Base-by-base conservation (phyloP, 2,797 vertebrate genomes). In the Podarcis lilfordi region DNA sequence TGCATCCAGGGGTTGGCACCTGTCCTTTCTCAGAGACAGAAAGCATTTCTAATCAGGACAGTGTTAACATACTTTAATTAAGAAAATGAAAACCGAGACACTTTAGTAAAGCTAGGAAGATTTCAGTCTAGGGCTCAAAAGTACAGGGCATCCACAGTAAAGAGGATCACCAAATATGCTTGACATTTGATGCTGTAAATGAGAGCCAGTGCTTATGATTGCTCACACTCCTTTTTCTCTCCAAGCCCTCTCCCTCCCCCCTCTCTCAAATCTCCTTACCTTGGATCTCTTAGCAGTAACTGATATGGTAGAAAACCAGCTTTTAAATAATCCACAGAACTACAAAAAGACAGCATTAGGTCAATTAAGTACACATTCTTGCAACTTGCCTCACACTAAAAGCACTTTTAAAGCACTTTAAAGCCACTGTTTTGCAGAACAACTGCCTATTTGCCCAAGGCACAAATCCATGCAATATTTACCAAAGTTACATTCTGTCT, bases 381-480 rank as follows among this genome's bases (percentile, higher is more conserved):
- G 37, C n/a, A 17, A 61, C 32, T 50, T 91, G 79, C 81, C 64
- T 90, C 71, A 71, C 0, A 0, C 61, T 92, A 29, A 45, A 89
- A 86, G 71, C 80, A 40, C 69, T 75, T 81, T 64, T 64, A 32
- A 91, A 86, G 71, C 80, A 40, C 69, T 82, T 81, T 64, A 59
- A 32, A 91, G 85, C 32, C n/a, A 27, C 32, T 83, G 37, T 35
- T 21, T 85, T 80, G 68, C 81, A 86, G 88, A 92, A 89, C 0
- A 1, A 94, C 85, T 50, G 82, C 86, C 21, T 81, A 71, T 37
- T 40, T 75, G 80, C 72, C 6, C 61, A 86, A 85, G 80, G 80
- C 86, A 69, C 69, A 88, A 93, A 75, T 84, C 29, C 91, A 91
- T 83, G 91, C 43, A 89, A 77, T 89, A 91, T 91, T 88, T 81